A percentile compares a stretch with the other conserved stretches of the same genome.
Evolutionary conservation across 2,113 vertebrate species (phyloP).

Genomic region (Laticauda colubrina): DNA sequence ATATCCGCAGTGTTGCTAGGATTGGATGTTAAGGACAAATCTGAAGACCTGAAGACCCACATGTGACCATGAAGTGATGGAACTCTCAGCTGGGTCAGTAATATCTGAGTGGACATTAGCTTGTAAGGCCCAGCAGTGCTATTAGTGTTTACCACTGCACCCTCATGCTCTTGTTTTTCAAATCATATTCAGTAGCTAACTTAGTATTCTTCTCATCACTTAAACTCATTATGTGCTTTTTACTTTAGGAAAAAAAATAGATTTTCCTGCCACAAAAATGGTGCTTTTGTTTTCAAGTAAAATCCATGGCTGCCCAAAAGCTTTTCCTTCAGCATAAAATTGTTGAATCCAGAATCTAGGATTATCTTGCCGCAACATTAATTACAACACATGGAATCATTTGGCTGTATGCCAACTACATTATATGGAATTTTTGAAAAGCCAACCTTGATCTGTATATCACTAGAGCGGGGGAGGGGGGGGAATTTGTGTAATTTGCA

Average conservation of each 20-base stretch:
- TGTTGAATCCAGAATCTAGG: background rate
- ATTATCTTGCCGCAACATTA: background rate
- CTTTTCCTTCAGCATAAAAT: background rate
- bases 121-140: background rate
- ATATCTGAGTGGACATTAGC: background rate
- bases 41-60: background rate
- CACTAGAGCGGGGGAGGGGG: background rate
- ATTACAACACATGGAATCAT: background rate
- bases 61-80: background rate
- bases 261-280: background rate
- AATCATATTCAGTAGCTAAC: background rate
- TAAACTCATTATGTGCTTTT: background rate
- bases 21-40: background rate
- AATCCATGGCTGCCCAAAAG: background rate
- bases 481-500: background rate
- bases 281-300: background rate
- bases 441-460: background rate
- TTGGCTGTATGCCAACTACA: background rate
- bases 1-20: background rate
- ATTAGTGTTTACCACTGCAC: background rate
- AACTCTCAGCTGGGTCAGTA: background rate
- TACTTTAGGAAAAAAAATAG: background rate
- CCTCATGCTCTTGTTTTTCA: background rate
- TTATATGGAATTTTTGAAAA: background rate
- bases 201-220: background rate